These are phyloP conservation scores for Hanleya hanleyi DNA, from an alignment of 2,888 invertebrate genomes.

Conservation along the genomic window DNA sequence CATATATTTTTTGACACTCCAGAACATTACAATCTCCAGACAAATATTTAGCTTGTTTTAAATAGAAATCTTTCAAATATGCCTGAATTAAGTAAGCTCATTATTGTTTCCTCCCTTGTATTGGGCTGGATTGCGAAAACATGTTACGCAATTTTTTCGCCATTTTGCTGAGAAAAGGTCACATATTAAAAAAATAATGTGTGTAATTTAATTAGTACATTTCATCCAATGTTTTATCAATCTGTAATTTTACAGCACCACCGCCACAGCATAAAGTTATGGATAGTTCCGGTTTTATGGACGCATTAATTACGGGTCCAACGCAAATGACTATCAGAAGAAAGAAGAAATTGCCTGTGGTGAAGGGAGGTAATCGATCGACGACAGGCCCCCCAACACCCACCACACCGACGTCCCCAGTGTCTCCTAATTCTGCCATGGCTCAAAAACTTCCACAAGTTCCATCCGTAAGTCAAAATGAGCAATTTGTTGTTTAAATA, in stretches of 20 bases:
- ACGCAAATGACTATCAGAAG: slow-evolving; percentile 78
- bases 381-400: slow-evolving; percentile 35
- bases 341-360: slow-evolving; percentile 76
- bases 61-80: no score
- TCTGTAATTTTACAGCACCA: not conserved
- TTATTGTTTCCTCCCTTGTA: no score
- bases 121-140: no score
- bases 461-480: slow-evolving; percentile 67
- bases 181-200: no score
- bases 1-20: no score
- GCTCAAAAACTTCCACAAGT: slow-evolving; percentile 61
- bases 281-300: slow-evolving; percentile 96
- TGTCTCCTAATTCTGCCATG: slow-evolving; percentile 54
- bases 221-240: slow-evolving; percentile 91
- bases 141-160: no score
- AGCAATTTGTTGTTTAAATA: no score
- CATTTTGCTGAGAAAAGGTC: no score
- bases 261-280: slow-evolving; percentile 76
- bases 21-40: no score
- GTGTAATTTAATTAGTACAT: slow-evolving; percentile 87
- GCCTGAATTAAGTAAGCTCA: no score
- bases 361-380: not conserved
- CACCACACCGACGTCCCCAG: slow-evolving; percentile 52
- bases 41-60: no score
- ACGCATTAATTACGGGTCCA: slow-evolving; percentile 86